Evolutionary conservation across 2,888 invertebrate genomes (phyloP).

Genomic region (Strigamia maritima): DNA sequence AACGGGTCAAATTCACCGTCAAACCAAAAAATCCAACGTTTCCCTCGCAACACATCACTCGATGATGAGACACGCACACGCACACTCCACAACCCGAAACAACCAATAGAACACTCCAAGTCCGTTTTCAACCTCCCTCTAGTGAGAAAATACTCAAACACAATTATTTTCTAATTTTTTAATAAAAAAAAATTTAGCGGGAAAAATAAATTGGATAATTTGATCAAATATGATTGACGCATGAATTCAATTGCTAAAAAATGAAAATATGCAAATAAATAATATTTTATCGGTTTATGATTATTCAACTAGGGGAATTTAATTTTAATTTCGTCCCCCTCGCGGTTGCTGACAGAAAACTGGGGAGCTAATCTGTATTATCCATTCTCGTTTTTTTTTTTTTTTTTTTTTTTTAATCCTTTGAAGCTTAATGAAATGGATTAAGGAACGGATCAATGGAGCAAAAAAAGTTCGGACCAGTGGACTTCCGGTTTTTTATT

Average conservation of each 20-base stretch:
- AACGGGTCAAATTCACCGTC: not conserved
- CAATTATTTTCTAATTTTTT: not conserved
- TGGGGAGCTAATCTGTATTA: not conserved
- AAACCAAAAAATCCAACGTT: not conserved
- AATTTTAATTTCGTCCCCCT: not conserved
- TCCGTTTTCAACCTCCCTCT: not conserved
- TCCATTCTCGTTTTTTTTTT: not conserved
- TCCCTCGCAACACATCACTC: not conserved
- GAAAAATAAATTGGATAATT: not conserved
- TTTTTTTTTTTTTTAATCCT: not conserved
- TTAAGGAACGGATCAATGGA: not conserved
- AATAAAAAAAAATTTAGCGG: not conserved
- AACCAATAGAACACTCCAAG: not conserved
- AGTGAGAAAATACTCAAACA: not conserved
- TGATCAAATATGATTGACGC: not conserved
- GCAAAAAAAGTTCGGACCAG: constrained; percentile 2
- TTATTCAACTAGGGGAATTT: constrained; percentile 15
- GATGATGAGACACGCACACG: not conserved
- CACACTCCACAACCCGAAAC: not conserved
- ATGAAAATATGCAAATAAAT: constrained; percentile 14
- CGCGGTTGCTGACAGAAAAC: not conserved
- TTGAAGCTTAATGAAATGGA: constrained; percentile 12
- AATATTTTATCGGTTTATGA: not conserved
- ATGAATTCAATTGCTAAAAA: not conserved
- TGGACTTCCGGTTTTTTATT: not conserved